Evolutionary conservation across 1,140 invertebrate species (phyloP).

Genomic region (Zaprionus nigranus): DNA sequence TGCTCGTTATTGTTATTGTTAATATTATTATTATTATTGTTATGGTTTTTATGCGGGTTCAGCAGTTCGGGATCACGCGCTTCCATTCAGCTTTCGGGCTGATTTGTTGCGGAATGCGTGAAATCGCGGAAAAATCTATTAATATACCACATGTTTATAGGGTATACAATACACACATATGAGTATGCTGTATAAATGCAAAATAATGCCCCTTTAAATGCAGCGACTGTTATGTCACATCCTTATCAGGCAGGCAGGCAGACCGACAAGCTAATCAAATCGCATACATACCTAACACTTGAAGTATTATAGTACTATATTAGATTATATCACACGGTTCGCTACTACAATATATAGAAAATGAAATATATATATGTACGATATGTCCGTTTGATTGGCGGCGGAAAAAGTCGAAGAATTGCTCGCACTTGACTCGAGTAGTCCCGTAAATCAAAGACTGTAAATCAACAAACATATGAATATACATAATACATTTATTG

Average conservation of each 20-base stretch:
- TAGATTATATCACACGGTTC: no score
- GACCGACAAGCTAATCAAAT: slow-evolving; percentile 21
- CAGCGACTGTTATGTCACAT: slow-evolving; percentile 12
- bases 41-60: slow-evolving; percentile 25
- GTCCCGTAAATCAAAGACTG: slow-evolving; percentile 1
- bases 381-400: no score
- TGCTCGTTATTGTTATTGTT: slow-evolving; percentile 1
- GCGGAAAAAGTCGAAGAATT: background rate
- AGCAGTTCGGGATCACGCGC: background rate
- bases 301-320: background rate
- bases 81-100: background rate
- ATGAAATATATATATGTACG: no score
- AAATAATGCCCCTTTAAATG: slow-evolving; percentile 1
- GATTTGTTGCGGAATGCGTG: background rate
- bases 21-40: background rate
- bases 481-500: background rate
- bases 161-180: background rate
- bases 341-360: no score
- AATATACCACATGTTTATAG: background rate
- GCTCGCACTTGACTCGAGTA: background rate
- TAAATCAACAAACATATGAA: background rate
- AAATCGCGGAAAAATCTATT: background rate
- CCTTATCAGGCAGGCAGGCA: background rate
- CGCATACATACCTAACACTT: background rate
- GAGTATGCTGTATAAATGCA: background rate